These are phyloP conservation scores for Phalloptychus januarius DNA, from an alignment of 2,797 vertebrate genomes.

Conservation along the genomic window DNA sequence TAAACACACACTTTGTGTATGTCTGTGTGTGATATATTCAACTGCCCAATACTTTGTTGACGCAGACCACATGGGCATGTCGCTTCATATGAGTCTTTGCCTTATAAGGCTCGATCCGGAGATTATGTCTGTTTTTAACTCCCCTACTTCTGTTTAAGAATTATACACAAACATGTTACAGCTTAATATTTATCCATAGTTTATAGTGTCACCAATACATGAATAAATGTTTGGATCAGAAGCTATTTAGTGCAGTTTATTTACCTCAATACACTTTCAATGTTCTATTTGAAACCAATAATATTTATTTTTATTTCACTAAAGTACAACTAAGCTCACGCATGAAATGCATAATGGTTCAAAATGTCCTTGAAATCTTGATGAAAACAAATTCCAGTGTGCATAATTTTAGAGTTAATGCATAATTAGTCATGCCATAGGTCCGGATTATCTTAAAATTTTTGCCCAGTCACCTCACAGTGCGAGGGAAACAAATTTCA, in stretches of 20 bases:
- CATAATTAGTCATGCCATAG: not conserved
- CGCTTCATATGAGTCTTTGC: not conserved
- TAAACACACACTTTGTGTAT: not conserved
- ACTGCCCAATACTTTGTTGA: not conserved
- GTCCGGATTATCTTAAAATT: not conserved
- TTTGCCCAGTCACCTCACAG: not conserved
- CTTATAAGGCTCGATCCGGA: not conserved
- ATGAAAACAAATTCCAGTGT: not conserved
- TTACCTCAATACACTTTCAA: not conserved
- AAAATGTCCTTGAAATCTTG: not conserved
- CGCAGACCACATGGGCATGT: not conserved
- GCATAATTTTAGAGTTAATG: not conserved
- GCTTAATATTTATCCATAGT: not conserved
- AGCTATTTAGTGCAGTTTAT: not conserved
- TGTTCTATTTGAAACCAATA: not conserved
- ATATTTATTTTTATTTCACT: not conserved
- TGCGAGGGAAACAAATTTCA: slow-evolving; percentile 5
- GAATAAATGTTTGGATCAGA: not conserved
- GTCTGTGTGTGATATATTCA: not conserved
- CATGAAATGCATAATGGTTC: not conserved
- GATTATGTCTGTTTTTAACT: not conserved
- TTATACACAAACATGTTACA: not conserved
- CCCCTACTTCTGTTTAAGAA: not conserved
- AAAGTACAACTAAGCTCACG: not conserved
- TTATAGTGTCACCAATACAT: not conserved